Evolutionary conservation across 2,888 invertebrate species (phyloP), one percentile per base, ranked within the genome.

Genomic region (Hyppa rectilinea): DNA sequence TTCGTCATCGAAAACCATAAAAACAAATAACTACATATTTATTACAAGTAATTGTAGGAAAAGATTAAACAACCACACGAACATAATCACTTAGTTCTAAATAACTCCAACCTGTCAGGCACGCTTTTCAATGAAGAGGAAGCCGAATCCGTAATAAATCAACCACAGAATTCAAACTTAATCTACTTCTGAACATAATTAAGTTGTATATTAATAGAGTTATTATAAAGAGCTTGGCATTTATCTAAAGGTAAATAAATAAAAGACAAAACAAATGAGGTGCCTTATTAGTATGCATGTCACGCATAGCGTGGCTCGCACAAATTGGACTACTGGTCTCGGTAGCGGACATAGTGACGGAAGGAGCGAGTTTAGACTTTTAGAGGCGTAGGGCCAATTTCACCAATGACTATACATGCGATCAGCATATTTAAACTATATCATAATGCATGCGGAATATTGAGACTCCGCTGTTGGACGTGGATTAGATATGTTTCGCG

Each of bases 241-340:
- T 43, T 65, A 69, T 73, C 40, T 53, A 49, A 69, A 60, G 40
- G 59, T 68, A 70, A 64, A 79, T 68, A 70, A 64, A 79, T 79
- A 76, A 72, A 72, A 65, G 49, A 65, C 66, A 20, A 62, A 49
- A 74, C 56, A 63, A 84, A 82, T 47, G 75, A 74, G 70, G 81
- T 69, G 64, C 71, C 65, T 58, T 62, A 72, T 83, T 72, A 69
- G 66, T 76, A 84, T 85, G 71, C 82, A 65, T 62, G 85, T 80
- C 88, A 87, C 90, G 87, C 83, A 76, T 69, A 70, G 72, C 65
- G 72, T 65, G 72, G 78, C 84, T 75, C 70, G 40, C 73, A 84
- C 82, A 85, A 84, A 86, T 87, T 84, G 84, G 81, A 78, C 83
- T 82, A 81, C 77, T 69, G 78, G 69, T 66, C 26, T 47, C 40